These are phyloP conservation scores for Camponotus fellah DNA, from an alignment of 2,888 invertebrate genomes.

Conservation along the genomic window DNA sequence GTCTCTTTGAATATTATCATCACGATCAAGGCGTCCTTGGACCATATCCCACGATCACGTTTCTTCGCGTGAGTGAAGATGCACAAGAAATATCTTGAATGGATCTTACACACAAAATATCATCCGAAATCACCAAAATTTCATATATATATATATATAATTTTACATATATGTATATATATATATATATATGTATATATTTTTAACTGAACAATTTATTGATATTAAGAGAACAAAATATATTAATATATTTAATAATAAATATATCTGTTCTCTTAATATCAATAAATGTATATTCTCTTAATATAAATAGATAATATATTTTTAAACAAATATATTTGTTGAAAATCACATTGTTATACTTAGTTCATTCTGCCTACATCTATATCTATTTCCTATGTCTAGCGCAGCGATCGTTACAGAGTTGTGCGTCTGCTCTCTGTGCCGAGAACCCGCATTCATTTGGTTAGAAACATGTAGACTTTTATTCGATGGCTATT, in stretches of 20 bases:
- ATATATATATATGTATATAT: not conserved
- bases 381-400: not conserved
- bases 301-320: too few species aligned
- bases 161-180: too few species aligned
- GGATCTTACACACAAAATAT: not conserved
- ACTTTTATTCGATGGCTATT: too few species aligned
- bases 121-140: not conserved
- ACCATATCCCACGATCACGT: slow-evolving; percentile 30
- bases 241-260: too few species aligned
- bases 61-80: slow-evolving; percentile 47
- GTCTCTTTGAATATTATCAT: slow-evolving; percentile 35
- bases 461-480: too few species aligned
- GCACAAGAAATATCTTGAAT: slow-evolving; percentile 45
- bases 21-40: slow-evolving; percentile 33
- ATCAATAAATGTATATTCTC: too few species aligned
- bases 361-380: not conserved
- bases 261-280: too few species aligned
- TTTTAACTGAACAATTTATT: not conserved
- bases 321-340: too few species aligned
- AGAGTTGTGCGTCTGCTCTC: too few species aligned
- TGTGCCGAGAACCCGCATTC: too few species aligned
- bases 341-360: not conserved
- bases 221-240: not conserved
- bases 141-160: not conserved
- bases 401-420: too few species aligned